A percentile compares a stretch with the other conserved stretches of the same genome.
phyloP scores from a whole-genome alignment of 2,113 vertebrate genomes.

The Stercorarius parasiticus region DNA sequence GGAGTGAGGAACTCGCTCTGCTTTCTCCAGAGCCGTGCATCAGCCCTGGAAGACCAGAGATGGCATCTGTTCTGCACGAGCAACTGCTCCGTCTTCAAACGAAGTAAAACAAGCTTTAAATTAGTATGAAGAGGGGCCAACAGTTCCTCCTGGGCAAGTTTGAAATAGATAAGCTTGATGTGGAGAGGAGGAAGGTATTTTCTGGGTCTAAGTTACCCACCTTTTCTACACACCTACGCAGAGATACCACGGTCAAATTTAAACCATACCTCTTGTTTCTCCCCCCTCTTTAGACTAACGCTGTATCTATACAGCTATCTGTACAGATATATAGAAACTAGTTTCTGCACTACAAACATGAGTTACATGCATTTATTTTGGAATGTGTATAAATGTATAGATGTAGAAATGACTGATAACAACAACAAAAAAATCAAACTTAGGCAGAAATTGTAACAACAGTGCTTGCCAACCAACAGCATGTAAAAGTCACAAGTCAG shows the following conservation, averaged over 20 bases:
- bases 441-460: neutral
- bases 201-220: neutral
- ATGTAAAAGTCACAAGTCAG: neutral
- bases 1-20: neutral
- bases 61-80: fast-evolving
- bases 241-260: neutral
- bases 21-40: neutral
- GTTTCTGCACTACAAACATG: neutral
- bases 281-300: neutral
- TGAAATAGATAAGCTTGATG: neutral
- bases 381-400: neutral
- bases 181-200: neutral
- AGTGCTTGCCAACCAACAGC: neutral
- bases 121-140: neutral
- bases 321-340: neutral
- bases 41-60: neutral
- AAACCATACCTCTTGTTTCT: neutral
- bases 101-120: neutral
- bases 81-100: neutral
- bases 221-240: neutral
- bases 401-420: neutral
- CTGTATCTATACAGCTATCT: fast-evolving
- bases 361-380: neutral
- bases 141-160: neutral
- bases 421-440: neutral